Evolutionary conservation across 2,797 vertebrate species (phyloP), one percentile per base, ranked within the genome.

Genomic region (Synaphobranchus kaupii): DNA sequence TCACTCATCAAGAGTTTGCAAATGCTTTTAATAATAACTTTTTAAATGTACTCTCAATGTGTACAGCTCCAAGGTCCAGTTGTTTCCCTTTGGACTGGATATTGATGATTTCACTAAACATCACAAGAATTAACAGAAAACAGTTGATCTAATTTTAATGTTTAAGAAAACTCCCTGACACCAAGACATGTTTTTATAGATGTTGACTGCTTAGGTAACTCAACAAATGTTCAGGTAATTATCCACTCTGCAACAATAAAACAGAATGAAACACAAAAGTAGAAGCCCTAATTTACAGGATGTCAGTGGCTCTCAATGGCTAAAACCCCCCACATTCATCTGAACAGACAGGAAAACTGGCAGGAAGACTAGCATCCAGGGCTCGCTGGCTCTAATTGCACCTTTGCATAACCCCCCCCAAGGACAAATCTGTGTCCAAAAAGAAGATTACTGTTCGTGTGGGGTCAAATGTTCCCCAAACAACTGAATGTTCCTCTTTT

Each of bases 271-370:
- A 22, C 22, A 81, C 10, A 25, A 48, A 50, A 81, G 25, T 48
- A 60, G 52, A 60, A 39, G 34, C 54, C 31, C 28, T 20, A 83
- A 52, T 52, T 31, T 52, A 60, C 83, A 84, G 83, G 83, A 84
- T 84, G 52, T 84, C 78, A 81, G 78, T 48, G 78, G 22, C 54
- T 60, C 52, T 58, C 17, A 44, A 60, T 60, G 52, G 15, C 12
- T 34, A 56, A 58, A 52, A 44, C 39, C 48, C 17, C 34, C 20
- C 28, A 83, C 48, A 52, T 28, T 83, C 12, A 31, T 58, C n/a
- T 39, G 8, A 22, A 44, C 83, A 58, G 50, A 83, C 82, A 84
- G 56, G 82, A 58, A 84, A 84, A 60, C 83, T 54, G 31, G n/a
- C 50, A 60, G 52, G 31, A 60, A 78, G 20, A 58, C 83, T 84